These are phyloP conservation scores for Caenorhabditis latens DNA, from an alignment of 1,140 invertebrate genomes.

Conservation along the genomic window DNA sequence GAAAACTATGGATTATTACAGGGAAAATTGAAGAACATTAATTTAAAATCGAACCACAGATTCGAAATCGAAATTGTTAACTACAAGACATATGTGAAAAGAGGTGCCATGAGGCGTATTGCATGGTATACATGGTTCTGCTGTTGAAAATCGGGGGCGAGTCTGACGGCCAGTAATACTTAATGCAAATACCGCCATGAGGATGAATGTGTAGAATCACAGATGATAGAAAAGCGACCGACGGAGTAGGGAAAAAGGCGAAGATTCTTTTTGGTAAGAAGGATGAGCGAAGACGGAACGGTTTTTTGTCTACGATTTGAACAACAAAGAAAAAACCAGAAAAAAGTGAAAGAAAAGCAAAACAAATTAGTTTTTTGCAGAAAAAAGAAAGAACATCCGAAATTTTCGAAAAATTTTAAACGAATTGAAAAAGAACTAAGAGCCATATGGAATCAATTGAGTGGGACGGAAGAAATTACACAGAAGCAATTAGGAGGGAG, in stretches of 20 bases:
- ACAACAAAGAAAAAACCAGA: not conserved
- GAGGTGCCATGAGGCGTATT: not conserved
- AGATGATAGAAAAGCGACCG: not conserved
- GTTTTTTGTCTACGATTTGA: not conserved
- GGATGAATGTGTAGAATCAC: slow-evolving; percentile 17
- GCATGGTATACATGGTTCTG: slow-evolving; percentile 39
- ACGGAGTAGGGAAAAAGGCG: not conserved
- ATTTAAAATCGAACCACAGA: not conserved
- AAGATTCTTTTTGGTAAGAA: not conserved
- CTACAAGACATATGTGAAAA: not conserved
- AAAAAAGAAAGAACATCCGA: not conserved
- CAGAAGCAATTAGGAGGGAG: slow-evolving; percentile 47
- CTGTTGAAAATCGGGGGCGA: not conserved
- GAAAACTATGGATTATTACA: no score
- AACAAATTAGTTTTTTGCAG: not conserved
- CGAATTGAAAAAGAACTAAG: not conserved
- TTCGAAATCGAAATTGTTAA: not conserved
- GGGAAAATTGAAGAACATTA: no score
- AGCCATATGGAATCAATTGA: slow-evolving; percentile 54
- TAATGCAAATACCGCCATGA: slow-evolving; percentile 8
- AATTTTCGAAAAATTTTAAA: slow-evolving; percentile 17
- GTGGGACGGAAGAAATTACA: slow-evolving; percentile 51
- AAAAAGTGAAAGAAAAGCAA: not conserved
- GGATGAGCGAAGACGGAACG: not conserved
- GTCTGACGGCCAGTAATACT: slow-evolving; percentile 18